These are phyloP conservation scores for Lepetodrilus schrolli DNA, from an alignment of 2,888 invertebrate genomes.

Conservation along the genomic window DNA sequence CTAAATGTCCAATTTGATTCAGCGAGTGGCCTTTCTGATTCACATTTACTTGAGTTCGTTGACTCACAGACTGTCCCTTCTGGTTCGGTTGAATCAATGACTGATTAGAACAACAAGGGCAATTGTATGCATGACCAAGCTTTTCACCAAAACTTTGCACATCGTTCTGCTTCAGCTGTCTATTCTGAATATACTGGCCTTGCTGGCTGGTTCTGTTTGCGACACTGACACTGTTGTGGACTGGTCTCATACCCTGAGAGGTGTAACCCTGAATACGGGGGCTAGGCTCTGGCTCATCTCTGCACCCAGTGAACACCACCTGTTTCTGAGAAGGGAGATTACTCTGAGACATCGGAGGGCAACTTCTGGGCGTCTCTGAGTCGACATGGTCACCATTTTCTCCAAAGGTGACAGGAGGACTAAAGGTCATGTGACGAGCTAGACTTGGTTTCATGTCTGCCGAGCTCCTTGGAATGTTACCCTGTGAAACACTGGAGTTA, in stretches of 20 bases:
- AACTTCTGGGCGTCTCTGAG: neutral
- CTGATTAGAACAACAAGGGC: neutral
- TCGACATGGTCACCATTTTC: neutral
- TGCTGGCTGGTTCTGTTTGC: neutral
- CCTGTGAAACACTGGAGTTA: neutral
- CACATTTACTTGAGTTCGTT: neutral
- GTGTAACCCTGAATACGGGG: no score
- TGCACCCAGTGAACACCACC: neutral
- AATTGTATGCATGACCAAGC: neutral
- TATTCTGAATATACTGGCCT: neutral
- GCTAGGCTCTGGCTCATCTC: neutral
- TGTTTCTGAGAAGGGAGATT: neutral
- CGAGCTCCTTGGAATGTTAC: neutral
- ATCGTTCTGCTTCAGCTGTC: constrained; percentile 1
- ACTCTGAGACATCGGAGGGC: neutral
- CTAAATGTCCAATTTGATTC: neutral
- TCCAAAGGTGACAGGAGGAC: constrained; percentile 1
- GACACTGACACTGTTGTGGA: neutral
- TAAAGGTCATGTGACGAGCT: constrained; percentile 4
- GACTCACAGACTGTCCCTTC: neutral
- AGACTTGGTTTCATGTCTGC: neutral
- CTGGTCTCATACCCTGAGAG: neutral
- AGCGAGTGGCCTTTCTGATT: neutral
- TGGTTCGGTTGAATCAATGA: neutral
- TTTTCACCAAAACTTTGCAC: neutral